A percentile compares a stretch with the other conserved stretches of the same genome.
phyloP scores from a whole-genome alignment of 2,113 vertebrate species.

The Hyperoodon ampullatus region DNA sequence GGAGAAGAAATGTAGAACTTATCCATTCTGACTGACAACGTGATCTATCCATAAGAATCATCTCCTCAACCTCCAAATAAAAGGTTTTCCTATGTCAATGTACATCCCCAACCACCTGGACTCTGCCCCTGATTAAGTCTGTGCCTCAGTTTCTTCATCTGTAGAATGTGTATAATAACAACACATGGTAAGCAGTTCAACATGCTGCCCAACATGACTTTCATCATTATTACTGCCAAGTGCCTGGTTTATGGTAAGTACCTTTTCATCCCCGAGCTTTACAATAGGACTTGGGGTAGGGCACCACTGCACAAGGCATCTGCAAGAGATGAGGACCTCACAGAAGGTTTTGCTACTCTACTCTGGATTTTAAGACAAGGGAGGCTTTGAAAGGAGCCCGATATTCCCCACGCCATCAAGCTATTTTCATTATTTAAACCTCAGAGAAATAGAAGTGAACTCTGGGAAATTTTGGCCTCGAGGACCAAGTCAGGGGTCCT shows the following conservation, averaged over 20 bases:
- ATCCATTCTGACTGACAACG: neutral
- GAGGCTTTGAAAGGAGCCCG: neutral
- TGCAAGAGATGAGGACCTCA: neutral
- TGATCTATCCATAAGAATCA: neutral
- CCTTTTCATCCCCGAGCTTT: neutral
- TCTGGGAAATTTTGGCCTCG: neutral
- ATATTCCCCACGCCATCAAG: neutral
- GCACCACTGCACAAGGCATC: neutral
- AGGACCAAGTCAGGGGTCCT: neutral
- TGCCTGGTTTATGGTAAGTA: neutral
- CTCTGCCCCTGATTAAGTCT: neutral
- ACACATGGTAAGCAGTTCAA: neutral
- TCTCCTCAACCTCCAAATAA: neutral
- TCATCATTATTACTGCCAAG: too few species aligned
- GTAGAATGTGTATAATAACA: rapidly evolving
- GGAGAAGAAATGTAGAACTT: neutral
- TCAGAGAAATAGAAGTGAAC: neutral
- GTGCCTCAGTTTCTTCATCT: neutral
- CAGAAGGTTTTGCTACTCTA: neutral
- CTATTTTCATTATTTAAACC: neutral
- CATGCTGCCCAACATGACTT: rapidly evolving
- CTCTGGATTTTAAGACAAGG: neutral
- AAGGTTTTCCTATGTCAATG: neutral
- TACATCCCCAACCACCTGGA: neutral
- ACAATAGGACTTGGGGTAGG: neutral